phyloP scores from a whole-genome alignment of 2,797 vertebrate species.

The Coendou prehensilis region DNA sequence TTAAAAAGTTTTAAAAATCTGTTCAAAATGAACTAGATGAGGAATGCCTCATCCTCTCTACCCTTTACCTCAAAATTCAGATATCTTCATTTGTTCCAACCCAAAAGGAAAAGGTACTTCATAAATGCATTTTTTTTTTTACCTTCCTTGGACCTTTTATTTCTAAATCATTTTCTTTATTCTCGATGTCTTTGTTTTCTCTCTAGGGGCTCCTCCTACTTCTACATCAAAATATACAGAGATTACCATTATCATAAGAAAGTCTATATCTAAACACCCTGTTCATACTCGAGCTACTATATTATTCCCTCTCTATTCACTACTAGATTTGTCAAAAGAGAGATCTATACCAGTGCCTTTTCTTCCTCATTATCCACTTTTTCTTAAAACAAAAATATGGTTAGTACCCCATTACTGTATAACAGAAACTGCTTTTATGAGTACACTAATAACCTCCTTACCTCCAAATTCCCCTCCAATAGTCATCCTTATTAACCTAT shows the following conservation, averaged over 20 bases:
- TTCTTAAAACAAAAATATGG: not conserved
- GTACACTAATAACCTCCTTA: not conserved
- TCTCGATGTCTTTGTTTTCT: not conserved
- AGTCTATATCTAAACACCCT: not conserved
- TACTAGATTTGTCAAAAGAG: not conserved
- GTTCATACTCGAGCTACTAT: not conserved
- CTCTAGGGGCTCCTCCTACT: not conserved
- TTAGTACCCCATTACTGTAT: not conserved
- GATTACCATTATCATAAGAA: not conserved
- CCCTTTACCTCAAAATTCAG: slow-evolving; percentile 33
- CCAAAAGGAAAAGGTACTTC: not conserved
- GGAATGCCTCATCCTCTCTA: not conserved
- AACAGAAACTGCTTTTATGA: not conserved
- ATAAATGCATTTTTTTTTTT: not conserved
- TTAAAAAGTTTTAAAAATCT: not conserved
- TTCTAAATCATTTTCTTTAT: not conserved
- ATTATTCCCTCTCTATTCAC: not conserved
- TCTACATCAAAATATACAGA: not conserved
- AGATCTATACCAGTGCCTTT: not conserved
- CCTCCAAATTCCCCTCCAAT: not conserved
- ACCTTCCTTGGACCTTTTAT: slow-evolving; percentile 1
- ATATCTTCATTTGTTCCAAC: slow-evolving; percentile 4
- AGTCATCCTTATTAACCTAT: not conserved
- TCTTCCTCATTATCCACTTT: not conserved
- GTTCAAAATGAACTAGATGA: not conserved